phyloP scores from a whole-genome alignment of 2,113 vertebrate genomes.

The Pteronura brasiliensis region DNA sequence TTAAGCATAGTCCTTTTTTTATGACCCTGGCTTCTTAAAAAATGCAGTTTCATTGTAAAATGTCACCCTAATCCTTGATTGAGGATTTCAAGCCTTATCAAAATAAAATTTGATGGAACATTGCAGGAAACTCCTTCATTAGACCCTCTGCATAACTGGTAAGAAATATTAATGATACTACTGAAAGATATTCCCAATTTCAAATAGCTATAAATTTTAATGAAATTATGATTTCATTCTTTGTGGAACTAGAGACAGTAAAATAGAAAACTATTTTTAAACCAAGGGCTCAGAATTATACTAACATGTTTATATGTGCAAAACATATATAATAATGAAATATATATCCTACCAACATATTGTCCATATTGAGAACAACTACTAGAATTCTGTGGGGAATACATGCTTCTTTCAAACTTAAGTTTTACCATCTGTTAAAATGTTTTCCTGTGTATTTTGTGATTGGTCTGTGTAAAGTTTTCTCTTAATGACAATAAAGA shows the following conservation, averaged over 20 bases:
- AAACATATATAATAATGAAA: conserved; percentile 12
- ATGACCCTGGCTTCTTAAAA: background rate
- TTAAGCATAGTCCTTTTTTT: conserved; percentile 1
- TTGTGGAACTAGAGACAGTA: conserved; percentile 61
- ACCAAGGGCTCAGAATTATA: conserved; percentile 60
- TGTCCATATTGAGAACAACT: conserved; percentile 64
- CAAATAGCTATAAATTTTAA: conserved; percentile 63
- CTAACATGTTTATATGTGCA: background rate
- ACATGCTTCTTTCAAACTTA: conserved; percentile 48
- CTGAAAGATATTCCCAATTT: conserved; percentile 70
- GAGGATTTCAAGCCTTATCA: conserved; percentile 75
- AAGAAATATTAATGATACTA: conserved; percentile 77
- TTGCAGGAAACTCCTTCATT: conserved; percentile 67
- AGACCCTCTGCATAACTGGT: conserved; percentile 67
- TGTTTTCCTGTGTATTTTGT: conserved; percentile 39
- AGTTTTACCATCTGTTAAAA: conserved; percentile 46
- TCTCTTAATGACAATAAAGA: conserved; percentile 68
- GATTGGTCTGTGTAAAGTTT: conserved; percentile 26
- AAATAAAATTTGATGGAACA: conserved; percentile 74
- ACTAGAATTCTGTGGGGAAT: conserved; percentile 1
- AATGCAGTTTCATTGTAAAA: conserved; percentile 64
- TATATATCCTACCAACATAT: conserved; percentile 58
- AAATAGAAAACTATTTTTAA: conserved; percentile 66
- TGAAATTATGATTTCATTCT: conserved; percentile 57
- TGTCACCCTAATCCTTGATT: conserved; percentile 73